Percentiles rank a stretch among this genome's conserved stretches.
Evolutionary conservation across 1,140 invertebrate species (phyloP).

Genomic region (Meloidogyne floridensis): DNA sequence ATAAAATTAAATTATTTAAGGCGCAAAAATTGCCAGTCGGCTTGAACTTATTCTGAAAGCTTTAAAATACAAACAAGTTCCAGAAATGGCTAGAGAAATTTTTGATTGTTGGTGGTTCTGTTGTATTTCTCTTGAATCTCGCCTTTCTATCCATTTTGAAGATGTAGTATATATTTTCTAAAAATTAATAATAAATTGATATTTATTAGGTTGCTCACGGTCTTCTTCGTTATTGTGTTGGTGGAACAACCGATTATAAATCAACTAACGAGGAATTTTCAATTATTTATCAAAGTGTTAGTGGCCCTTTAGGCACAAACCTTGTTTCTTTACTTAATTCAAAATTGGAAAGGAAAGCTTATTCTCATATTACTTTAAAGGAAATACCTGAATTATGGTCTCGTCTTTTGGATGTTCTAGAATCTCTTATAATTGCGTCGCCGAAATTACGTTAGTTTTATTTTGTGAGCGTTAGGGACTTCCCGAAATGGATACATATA

Average conservation of each 20-base stretch:
- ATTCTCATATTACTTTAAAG: not conserved
- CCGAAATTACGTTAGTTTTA: slow-evolving; percentile 14
- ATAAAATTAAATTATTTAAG: slow-evolving; percentile 7
- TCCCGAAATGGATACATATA: no score
- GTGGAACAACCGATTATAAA: not conserved
- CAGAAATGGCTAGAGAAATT: not conserved
- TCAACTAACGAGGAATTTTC: not conserved
- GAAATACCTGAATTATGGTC: not conserved
- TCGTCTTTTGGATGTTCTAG: slow-evolving; percentile 5
- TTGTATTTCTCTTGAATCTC: slow-evolving; percentile 12
- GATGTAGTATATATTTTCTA: not conserved
- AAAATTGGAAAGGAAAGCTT: not conserved
- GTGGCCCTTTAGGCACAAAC: not conserved
- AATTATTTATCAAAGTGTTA: not conserved
- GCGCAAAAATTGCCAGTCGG: not conserved
- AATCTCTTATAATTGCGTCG: slow-evolving; percentile 16
- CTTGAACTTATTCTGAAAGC: slow-evolving; percentile 13
- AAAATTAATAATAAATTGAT: not conserved
- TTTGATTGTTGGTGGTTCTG: slow-evolving; percentile 29
- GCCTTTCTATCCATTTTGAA: slow-evolving; percentile 13
- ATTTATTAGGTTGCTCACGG: slow-evolving; percentile 9
- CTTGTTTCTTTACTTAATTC: not conserved
- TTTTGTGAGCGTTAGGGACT: no score
- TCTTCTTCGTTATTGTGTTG: slow-evolving; percentile 20
- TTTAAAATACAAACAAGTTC: slow-evolving; percentile 15